These are phyloP conservation scores for Ctenodactylus gundi DNA, from an alignment of 2,113 vertebrate species.

Conservation along the genomic window DNA sequence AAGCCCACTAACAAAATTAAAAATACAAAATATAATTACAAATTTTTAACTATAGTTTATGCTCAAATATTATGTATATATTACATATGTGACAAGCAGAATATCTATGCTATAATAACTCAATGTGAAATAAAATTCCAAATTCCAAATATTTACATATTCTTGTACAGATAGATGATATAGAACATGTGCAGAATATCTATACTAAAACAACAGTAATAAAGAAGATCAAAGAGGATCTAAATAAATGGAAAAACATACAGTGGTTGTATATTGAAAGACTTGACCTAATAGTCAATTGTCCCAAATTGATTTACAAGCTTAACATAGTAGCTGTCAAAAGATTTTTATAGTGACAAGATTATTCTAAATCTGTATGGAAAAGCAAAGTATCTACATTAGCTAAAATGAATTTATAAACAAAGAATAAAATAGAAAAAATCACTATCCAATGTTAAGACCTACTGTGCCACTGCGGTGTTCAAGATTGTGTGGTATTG, in stretches of 20 bases:
- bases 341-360: background rate
- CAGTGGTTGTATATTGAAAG: background rate
- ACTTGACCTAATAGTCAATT: background rate
- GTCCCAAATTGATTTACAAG: background rate
- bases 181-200: background rate
- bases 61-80: background rate
- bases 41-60: background rate
- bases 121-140: too few relatives aligned
- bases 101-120: too few relatives aligned
- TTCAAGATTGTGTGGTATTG: background rate
- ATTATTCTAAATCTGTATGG: slow-evolving; percentile 2
- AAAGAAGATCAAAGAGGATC: background rate
- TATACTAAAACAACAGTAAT: background rate
- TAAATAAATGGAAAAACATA: background rate
- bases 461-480: background rate
- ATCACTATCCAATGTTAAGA: background rate
- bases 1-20: background rate
- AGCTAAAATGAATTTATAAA: background rate
- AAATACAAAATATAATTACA: background rate
- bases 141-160: background rate
- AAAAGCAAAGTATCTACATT: background rate
- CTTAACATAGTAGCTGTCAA: background rate
- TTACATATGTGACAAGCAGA: too few relatives aligned
- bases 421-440: background rate
- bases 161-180: background rate